Conservation (phyloP, 2,888 invertebrate genomes). For the Lepas anatifera region DNA sequence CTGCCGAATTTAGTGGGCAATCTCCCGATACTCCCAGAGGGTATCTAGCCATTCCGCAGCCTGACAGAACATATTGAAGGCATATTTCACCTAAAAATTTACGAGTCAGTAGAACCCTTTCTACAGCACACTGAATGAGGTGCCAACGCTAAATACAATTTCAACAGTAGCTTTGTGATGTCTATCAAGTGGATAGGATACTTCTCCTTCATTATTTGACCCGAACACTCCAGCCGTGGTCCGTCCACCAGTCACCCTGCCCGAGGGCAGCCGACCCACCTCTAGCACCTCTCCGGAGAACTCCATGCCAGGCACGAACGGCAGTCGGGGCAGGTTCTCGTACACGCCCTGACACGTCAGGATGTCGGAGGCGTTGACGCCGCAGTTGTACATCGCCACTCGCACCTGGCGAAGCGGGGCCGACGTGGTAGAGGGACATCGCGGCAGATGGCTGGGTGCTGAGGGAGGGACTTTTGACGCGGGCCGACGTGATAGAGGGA, state of each 20-base stretch:
- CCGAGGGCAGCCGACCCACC: slow-evolving; percentile 27
- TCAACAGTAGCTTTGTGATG: too few relatives aligned
- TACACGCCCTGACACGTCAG: slow-evolving; percentile 41
- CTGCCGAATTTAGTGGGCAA: too few relatives aligned
- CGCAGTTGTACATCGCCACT: slow-evolving; percentile 48
- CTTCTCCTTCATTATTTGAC: too few relatives aligned
- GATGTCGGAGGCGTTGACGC: slow-evolving; percentile 51
- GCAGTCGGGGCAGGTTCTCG: slow-evolving; percentile 38
- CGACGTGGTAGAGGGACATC: background rate
- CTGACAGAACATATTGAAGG: too few relatives aligned
- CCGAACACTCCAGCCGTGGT: too few relatives aligned
- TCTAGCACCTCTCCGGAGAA: slow-evolving; percentile 32
- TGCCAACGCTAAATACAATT: too few relatives aligned
- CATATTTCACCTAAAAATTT: too few relatives aligned
- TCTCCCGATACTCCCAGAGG: too few relatives aligned
- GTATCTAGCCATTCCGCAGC: too few relatives aligned
- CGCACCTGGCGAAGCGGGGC: slow-evolving; percentile 39
- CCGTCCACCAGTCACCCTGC: background rate
- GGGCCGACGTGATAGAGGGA: background rate
- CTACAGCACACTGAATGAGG: too few relatives aligned
- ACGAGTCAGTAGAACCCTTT: too few relatives aligned
- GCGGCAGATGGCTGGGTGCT: background rate
- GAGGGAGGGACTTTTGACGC: background rate
- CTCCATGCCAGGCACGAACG: slow-evolving; percentile 53
- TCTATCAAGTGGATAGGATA: too few relatives aligned